These are phyloP conservation scores for Tanaodytes sp. DNA, from an alignment of 2,888 invertebrate genomes.

Conservation along the genomic window DNA sequence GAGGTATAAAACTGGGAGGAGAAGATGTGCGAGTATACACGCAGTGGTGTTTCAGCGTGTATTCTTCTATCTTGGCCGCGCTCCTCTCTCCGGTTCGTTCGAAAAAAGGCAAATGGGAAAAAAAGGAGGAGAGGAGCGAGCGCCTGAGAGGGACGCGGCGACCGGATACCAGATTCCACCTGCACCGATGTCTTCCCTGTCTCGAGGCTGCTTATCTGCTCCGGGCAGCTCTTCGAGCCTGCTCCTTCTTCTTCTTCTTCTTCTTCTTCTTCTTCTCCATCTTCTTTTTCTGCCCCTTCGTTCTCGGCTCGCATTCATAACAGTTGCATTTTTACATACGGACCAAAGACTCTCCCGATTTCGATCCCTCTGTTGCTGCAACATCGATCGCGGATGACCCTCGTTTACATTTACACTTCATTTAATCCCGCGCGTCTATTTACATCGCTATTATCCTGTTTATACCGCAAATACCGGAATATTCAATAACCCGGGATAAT, in stretches of 20 bases:
- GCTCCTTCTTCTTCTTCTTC: constrained; percentile 44
- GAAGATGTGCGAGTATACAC: constrained; percentile 62
- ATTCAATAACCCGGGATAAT: constrained; percentile 32
- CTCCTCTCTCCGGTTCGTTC: constrained; percentile 27
- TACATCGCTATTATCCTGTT: constrained; percentile 43
- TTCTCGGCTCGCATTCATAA: constrained; percentile 55
- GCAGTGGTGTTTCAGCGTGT: constrained; percentile 69
- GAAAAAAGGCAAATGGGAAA: no score
- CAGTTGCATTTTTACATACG: constrained; percentile 57
- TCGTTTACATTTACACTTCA: constrained; percentile 55
- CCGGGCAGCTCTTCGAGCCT: constrained; percentile 47
- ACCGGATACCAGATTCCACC: constrained; percentile 71
- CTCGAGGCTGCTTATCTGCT: constrained; percentile 58
- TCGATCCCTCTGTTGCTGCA: constrained; percentile 48
- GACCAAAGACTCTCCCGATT: constrained; percentile 43
- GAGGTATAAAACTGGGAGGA: constrained; percentile 53
- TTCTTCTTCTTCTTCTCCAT: no score
- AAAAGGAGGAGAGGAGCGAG: constrained; percentile 24
- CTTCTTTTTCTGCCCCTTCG: no score
- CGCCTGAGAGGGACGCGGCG: constrained; percentile 52
- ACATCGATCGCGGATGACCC: constrained; percentile 51
- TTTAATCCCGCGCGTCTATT: constrained; percentile 49
- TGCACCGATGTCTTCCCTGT: constrained; percentile 66
- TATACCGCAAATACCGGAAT: constrained; percentile 34
- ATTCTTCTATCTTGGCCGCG: constrained; percentile 54